These are phyloP conservation scores for Microplitis demolitor DNA, from an alignment of 1,140 invertebrate species.

Conservation along the genomic window DNA sequence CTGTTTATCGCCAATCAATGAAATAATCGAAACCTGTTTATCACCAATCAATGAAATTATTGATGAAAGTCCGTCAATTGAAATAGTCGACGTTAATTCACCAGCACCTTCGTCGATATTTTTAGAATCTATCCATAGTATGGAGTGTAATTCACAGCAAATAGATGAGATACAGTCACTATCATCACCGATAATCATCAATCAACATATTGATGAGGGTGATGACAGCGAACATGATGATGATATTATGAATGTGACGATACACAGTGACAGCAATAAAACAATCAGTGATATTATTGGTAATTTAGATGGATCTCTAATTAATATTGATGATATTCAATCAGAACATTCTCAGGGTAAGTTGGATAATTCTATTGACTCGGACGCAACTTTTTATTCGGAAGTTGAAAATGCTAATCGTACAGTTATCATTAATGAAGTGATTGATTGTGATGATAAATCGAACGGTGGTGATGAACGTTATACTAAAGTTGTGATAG, in stretches of 20 bases:
- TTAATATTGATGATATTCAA: not conserved
- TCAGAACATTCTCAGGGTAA: too few relatives aligned
- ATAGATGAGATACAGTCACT: not conserved
- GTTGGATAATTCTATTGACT: constrained; percentile 17
- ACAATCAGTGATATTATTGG: constrained; percentile 38
- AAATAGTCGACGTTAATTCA: not conserved
- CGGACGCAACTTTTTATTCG: constrained; percentile 36
- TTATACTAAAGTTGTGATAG: not conserved
- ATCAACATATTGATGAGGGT: not conserved
- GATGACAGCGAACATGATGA: constrained; percentile 14
- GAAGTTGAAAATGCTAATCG: constrained; percentile 8
- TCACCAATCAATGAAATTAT: not conserved
- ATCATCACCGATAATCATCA: not conserved
- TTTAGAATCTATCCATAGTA: not conserved
- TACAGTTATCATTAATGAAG: not conserved
- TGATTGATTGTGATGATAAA: too few relatives aligned
- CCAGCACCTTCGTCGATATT: not conserved
- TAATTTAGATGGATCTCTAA: constrained; percentile 27
- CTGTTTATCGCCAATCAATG: not conserved
- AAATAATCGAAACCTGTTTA: not conserved
- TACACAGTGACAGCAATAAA: constrained; percentile 27
- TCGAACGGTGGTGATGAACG: not conserved
- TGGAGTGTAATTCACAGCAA: not conserved
- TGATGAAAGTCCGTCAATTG: not conserved
- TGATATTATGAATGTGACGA: not conserved